Evolutionary conservation across 2,113 vertebrate genomes (phyloP), one percentile per base, ranked within the genome.

Genomic region (Tor tambroides): DNA sequence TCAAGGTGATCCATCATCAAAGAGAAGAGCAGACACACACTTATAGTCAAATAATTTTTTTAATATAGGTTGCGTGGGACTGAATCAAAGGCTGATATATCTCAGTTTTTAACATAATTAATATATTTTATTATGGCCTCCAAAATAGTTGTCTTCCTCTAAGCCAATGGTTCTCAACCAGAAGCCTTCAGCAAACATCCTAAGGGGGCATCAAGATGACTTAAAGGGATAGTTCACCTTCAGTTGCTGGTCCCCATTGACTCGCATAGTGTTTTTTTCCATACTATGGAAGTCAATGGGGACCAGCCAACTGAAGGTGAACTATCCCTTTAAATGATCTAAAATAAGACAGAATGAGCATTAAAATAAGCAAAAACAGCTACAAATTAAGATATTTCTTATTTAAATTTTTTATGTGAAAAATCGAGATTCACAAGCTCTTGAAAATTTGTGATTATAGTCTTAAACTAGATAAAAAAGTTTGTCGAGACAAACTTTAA

Each of bases 1-100:
- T 89, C 98, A 99, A 97, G 98, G 98, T 99, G 95, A 95, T 46
- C 72, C 4, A 2, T 72, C 19, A 35, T 17, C 19, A 8, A 35
- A 28, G 63, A 15, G 12, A 65, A 28, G 26, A 30, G 26, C 65
- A 23, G 32, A 72, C 11, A 38, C 65, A 15, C 65, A 15, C 26
- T 30, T 32, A 69, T 4, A 30, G 14, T 69, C 30, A 35, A 32
- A 67, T 32, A 5, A 7, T 17, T 35, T 71, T 17, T 32, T 21
- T 8, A 71, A 71, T 10, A 35, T 21, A 35, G 30, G 19, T 21
- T 21, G 17, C 21, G 21, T 35, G 30, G 21, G 7, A 59, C 56
- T 72, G 32, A 38, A 23, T 23, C 4, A 0, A 38, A 23, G 32
- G 32, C 8, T 72, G 17, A 71, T 71, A 21, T 11, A 0, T n/a